Evolutionary conservation across 2,113 vertebrate genomes (phyloP).

Genomic region (Australoheros scitulus): DNA sequence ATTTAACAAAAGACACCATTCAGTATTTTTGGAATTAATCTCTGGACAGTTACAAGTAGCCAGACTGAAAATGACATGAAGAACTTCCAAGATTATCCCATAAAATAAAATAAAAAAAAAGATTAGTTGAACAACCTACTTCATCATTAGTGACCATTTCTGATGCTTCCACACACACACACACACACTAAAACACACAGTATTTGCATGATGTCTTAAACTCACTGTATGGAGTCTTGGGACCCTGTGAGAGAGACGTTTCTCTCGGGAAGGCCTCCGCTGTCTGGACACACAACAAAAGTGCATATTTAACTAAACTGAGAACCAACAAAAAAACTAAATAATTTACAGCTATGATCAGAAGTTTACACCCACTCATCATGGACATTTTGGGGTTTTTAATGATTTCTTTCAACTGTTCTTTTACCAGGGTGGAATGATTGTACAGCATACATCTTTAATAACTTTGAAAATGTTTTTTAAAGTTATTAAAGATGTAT

Average conservation of each 20-base stretch:
- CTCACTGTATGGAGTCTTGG: conserved; percentile 88
- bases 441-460: not conserved
- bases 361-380: not conserved
- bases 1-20: not conserved
- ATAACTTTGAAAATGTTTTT: not conserved
- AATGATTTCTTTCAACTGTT: not conserved
- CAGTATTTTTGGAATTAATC: not conserved
- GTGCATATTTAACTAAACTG: not conserved
- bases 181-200: not conserved
- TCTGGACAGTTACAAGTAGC: not conserved
- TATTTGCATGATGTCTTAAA: conserved; percentile 12
- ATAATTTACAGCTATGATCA: not conserved
- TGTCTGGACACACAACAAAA: conserved; percentile 77
- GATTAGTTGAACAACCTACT: not conserved
- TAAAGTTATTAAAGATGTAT: not conserved
- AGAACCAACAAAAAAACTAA: not conserved
- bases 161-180: not conserved
- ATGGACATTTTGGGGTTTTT: not conserved
- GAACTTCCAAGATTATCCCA: not conserved
- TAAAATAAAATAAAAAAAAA: not conserved
- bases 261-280: conserved; percentile 87
- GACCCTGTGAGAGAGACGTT: conserved; percentile 87
- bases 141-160: too few relatives aligned
- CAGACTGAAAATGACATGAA: not conserved
- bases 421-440: not conserved